These are phyloP conservation scores for Hyaena hyaena DNA, from an alignment of 2,113 vertebrate genomes.

Conservation along the genomic window DNA sequence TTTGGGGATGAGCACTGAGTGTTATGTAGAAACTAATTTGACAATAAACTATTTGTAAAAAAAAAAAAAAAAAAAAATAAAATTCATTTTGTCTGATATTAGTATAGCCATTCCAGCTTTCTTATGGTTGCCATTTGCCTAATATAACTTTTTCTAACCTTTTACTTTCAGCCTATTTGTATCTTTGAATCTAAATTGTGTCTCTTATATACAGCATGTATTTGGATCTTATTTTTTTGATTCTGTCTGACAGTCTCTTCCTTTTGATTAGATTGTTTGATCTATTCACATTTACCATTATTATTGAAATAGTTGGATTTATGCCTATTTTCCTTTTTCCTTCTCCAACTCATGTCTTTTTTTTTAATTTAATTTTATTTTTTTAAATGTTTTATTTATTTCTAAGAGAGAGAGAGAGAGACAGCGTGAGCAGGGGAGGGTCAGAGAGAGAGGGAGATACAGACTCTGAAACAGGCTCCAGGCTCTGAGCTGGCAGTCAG, in stretches of 20 bases:
- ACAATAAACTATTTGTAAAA: no score
- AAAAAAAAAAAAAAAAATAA: no score
- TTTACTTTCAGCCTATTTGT: neutral
- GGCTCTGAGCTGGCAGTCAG: no score
- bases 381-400: no score
- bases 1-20: no score
- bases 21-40: no score
- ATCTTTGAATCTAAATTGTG: neutral
- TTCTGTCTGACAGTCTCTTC: neutral
- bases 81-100: neutral
- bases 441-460: no score
- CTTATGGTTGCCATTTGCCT: neutral
- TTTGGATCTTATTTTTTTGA: neutral
- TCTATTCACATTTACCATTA: neutral
- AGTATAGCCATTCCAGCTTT: neutral
- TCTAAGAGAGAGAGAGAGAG: no score
- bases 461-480: no score
- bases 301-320: neutral
- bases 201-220: neutral
- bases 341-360: neutral
- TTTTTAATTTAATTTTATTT: neutral
- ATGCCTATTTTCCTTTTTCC: neutral
- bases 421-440: no score
- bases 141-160: neutral
- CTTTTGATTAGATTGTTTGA: neutral